Percentiles rank a stretch among this genome's conserved stretches.
Evolutionary conservation across 1,140 invertebrate species (phyloP).

Genomic region (Rhysida immarginata): DNA sequence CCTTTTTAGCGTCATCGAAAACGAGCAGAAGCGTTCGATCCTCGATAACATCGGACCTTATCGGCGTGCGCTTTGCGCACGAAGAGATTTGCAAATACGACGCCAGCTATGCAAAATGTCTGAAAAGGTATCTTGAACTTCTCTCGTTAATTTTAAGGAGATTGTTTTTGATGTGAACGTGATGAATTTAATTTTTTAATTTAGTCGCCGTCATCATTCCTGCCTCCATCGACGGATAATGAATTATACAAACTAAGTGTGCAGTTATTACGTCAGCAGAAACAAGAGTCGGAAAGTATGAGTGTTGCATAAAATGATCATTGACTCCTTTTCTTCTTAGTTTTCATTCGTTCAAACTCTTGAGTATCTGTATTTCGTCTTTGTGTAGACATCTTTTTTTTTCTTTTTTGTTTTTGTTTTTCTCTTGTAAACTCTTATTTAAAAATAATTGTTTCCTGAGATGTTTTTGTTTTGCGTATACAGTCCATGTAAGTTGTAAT

Average conservation of each 20-base stretch:
- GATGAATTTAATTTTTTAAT: not conserved
- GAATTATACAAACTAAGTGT: conserved; percentile 25
- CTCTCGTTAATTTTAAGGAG: too few relatives aligned
- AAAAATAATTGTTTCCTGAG: too few relatives aligned
- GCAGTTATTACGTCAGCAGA: conserved; percentile 20
- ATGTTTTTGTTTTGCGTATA: too few relatives aligned
- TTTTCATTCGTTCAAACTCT: too few relatives aligned
- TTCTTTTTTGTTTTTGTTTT: too few relatives aligned
- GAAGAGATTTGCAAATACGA: conserved; percentile 26
- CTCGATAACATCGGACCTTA: conserved; percentile 24
- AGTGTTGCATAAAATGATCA: too few relatives aligned
- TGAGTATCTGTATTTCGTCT: too few relatives aligned
- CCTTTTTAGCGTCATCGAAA: conserved; percentile 14
- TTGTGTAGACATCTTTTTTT: too few relatives aligned
- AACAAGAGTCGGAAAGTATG: not conserved
- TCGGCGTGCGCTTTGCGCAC: conserved; percentile 26
- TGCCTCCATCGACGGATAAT: conserved; percentile 19
- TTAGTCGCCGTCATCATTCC: not conserved
- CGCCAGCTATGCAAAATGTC: conserved; percentile 26
- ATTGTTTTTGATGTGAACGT: too few relatives aligned
- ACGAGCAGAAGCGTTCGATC: conserved; percentile 19
- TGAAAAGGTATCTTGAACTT: conserved; percentile 21
- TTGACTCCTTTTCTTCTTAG: too few relatives aligned
- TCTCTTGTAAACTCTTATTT: too few relatives aligned
- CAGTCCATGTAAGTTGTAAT: too few relatives aligned